These are phyloP conservation scores for Reticulitermes speratus DNA, from an alignment of 1,140 invertebrate genomes.

Conservation along the genomic window DNA sequence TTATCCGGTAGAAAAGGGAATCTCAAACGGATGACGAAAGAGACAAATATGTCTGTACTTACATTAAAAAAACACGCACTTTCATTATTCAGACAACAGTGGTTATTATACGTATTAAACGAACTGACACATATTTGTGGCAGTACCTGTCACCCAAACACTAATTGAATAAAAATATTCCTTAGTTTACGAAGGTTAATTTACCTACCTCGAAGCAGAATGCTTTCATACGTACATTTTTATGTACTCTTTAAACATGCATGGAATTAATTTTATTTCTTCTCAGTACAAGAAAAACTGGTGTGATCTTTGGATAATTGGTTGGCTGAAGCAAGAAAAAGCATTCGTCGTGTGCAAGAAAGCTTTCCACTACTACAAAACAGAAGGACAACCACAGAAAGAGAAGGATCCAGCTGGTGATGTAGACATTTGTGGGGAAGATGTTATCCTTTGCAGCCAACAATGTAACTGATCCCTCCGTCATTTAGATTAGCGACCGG, in stretches of 20 bases:
- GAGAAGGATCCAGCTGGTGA: not conserved
- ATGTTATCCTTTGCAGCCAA: conserved; percentile 19
- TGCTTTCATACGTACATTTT: not conserved
- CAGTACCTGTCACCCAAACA: too few relatives aligned
- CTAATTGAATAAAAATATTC: too few relatives aligned
- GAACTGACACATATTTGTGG: too few relatives aligned
- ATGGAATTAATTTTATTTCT: not conserved
- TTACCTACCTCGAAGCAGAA: too few relatives aligned
- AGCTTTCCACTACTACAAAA: not conserved
- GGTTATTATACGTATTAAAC: too few relatives aligned
- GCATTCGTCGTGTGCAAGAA: not conserved
- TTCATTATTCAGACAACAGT: too few relatives aligned
- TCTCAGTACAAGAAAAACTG: not conserved
- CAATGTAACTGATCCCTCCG: conserved; percentile 23
- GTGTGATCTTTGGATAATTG: not conserved
- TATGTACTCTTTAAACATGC: not conserved
- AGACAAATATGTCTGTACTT: too few relatives aligned
- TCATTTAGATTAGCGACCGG: conserved; percentile 13
- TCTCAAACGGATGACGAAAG: too few relatives aligned
- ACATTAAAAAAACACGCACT: too few relatives aligned
- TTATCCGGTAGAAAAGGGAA: too few relatives aligned
- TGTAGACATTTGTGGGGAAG: conserved; percentile 5
- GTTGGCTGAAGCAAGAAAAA: not conserved
- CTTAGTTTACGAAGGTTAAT: too few relatives aligned
- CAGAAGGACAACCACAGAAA: not conserved